These are phyloP conservation scores for Rhynchopsitta pachyrhyncha DNA, from an alignment of 2,113 vertebrate genomes.

Conservation along the genomic window DNA sequence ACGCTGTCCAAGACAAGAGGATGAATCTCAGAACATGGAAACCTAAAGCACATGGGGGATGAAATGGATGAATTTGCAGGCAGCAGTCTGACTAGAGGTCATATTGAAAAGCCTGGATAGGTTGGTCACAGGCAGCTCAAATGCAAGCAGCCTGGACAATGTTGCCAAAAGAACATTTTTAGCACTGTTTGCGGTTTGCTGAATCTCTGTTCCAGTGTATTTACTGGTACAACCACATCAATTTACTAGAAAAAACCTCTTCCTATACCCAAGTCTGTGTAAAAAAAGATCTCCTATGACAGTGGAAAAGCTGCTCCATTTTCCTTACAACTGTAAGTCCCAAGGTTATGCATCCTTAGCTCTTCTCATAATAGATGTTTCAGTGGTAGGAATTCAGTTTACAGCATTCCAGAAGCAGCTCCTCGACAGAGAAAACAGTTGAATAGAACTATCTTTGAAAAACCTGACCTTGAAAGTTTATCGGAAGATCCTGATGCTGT, in stretches of 20 bases:
- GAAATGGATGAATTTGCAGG: neutral
- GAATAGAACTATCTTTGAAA: neutral
- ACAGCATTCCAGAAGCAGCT: neutral
- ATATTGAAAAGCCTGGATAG: neutral
- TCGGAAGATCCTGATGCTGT: neutral
- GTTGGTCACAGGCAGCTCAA: neutral
- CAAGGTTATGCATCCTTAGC: neutral
- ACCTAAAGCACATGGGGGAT: neutral
- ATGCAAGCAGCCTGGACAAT: neutral
- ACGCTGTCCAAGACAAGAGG: neutral
- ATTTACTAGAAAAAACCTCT: neutral
- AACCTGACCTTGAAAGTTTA: neutral
- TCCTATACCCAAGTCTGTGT: neutral
- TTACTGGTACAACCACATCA: neutral
- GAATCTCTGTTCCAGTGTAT: neutral
- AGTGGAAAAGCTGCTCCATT: neutral
- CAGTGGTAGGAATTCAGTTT: neutral
- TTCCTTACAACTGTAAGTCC: neutral
- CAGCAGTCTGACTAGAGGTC: neutral
- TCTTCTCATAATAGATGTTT: neutral
- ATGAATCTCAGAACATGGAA: neutral
- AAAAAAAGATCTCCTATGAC: neutral
- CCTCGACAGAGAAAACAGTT: neutral
- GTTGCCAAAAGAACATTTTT: neutral
- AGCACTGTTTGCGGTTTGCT: neutral